A percentile compares a stretch with the other conserved stretches of the same genome.
phyloP scores from a whole-genome alignment of 2,113 vertebrate species.

The Eolophus roseicapilla region DNA sequence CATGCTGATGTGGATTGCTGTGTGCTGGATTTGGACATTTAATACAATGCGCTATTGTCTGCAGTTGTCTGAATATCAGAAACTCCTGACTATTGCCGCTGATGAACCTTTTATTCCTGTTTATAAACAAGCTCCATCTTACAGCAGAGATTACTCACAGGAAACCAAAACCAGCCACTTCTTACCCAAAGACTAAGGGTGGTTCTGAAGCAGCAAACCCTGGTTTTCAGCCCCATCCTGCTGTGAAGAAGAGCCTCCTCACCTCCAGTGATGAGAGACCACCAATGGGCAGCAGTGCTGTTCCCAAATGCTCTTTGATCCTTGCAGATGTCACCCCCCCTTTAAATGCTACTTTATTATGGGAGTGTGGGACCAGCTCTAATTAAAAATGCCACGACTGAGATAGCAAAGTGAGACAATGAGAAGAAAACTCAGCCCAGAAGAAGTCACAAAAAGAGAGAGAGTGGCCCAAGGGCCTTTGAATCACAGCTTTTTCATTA shows the following conservation, averaged over 20 bases:
- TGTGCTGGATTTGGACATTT: background rate
- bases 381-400: background rate
- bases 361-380: background rate
- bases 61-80: background rate
- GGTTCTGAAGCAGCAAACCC: background rate
- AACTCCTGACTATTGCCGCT: background rate
- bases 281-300: rapidly evolving
- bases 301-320: background rate
- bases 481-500: background rate
- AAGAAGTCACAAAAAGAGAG: rapidly evolving
- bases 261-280: background rate
- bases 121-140: background rate
- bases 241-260: background rate
- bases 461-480: background rate
- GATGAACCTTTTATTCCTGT: background rate
- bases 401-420: background rate
- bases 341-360: background rate
- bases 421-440: background rate
- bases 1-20: background rate
- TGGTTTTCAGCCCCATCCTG: background rate
- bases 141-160: rapidly evolving
- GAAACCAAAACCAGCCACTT: background rate
- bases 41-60: background rate
- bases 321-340: background rate
- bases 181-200: background rate